A percentile compares a stretch with the other conserved stretches of the same genome.
phyloP scores from a whole-genome alignment of 1,140 invertebrate species.

The Pygmarrhopalites habei region DNA sequence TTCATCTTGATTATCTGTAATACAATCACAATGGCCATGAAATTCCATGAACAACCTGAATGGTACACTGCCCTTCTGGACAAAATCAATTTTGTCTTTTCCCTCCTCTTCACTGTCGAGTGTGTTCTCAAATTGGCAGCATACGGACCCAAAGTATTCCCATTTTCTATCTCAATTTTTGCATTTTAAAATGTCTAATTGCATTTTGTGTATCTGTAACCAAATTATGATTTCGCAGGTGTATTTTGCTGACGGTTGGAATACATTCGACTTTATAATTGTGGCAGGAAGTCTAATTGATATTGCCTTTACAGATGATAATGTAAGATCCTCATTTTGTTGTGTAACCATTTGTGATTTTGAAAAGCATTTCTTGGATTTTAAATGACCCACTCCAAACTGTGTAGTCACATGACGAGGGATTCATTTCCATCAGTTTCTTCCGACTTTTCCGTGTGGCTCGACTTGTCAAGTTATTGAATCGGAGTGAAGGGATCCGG shows the following conservation, averaged over 20 bases:
- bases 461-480: constrained; percentile 92
- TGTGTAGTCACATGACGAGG: too few species aligned
- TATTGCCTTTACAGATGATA: constrained; percentile 91
- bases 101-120: constrained; percentile 92
- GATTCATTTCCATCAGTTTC: constrained; percentile 93
- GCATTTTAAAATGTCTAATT: too few species aligned
- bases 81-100: constrained; percentile 94
- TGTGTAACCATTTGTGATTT: too few species aligned
- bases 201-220: too few species aligned
- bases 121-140: constrained; percentile 97
- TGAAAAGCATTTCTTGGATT: background rate
- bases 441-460: constrained; percentile 98
- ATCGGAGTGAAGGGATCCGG: constrained; percentile 93
- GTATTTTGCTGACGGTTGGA: constrained; percentile 99
- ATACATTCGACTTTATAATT: constrained; percentile 98
- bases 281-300: constrained; percentile 98
- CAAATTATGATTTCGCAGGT: constrained; percentile 83
- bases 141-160: constrained; percentile 88
- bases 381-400: background rate
- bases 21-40: constrained; percentile 96
- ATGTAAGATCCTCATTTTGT: constrained; percentile 55
- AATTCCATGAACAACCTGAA: constrained; percentile 81
- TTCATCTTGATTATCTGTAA: constrained; percentile 97
- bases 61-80: constrained; percentile 81
- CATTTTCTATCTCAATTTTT: too few species aligned